Conservation (phyloP, 1,140 invertebrate species). For the Aphelinus certus region DNA sequence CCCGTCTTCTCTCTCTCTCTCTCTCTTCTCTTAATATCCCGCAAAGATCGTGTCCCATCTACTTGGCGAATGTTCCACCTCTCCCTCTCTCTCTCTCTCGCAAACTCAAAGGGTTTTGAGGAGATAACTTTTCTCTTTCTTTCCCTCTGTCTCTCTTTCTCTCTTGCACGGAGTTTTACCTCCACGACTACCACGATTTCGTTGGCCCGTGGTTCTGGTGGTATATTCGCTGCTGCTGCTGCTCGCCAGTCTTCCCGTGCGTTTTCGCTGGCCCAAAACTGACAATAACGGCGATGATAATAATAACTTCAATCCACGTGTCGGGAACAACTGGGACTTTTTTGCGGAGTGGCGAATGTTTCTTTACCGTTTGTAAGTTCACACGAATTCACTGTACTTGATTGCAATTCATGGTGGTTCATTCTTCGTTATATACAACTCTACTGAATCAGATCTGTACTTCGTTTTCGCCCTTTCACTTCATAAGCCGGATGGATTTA, state of each 20-base stretch:
- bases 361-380: no score
- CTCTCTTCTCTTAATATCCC: constrained; percentile 44
- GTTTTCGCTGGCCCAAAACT: neutral
- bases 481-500: no score
- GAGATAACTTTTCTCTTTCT: constrained; percentile 13
- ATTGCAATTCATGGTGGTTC: no score
- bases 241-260: neutral
- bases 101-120: constrained; percentile 5
- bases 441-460: no score
- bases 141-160: neutral
- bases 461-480: no score
- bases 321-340: neutral
- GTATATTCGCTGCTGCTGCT: constrained; percentile 5
- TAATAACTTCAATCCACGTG: neutral
- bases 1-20: constrained; percentile 20
- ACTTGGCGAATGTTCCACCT: constrained; percentile 35
- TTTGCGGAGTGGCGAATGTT: no score
- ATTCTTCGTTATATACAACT: no score
- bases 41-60: constrained; percentile 47
- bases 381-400: no score
- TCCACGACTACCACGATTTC: constrained; percentile 19
- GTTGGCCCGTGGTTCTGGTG: neutral
- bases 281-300: neutral
- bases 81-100: constrained; percentile 14
- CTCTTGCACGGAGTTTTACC: neutral